Conservation (phyloP, 2,888 invertebrate genomes). For the Diarsia rubi region DNA sequence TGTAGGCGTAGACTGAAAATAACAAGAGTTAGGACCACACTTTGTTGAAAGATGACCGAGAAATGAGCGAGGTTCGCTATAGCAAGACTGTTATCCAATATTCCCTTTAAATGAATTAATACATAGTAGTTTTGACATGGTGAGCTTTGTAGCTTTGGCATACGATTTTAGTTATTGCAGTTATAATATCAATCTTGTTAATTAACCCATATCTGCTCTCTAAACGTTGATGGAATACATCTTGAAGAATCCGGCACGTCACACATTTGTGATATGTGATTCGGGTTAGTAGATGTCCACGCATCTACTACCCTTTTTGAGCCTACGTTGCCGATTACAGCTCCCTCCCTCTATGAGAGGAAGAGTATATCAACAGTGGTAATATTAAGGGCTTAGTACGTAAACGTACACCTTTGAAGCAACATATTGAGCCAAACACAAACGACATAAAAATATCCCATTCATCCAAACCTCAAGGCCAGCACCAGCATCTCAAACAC, state of each 20-base stretch:
- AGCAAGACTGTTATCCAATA: too few relatives aligned
- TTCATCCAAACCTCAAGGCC: conserved; percentile 1
- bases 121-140: background rate
- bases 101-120: background rate
- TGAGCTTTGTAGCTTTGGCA: too few relatives aligned
- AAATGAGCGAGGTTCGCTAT: conserved; percentile 14
- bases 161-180: background rate
- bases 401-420: background rate
- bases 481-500: background rate
- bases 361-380: background rate
- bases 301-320: background rate
- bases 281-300: too few relatives aligned
- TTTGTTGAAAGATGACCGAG: conserved; percentile 23
- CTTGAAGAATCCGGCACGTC: too few relatives aligned
- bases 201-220: too few relatives aligned
- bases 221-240: too few relatives aligned
- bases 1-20: conserved; percentile 1
- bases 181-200: background rate
- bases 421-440: background rate
- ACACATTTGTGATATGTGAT: background rate
- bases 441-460: background rate
- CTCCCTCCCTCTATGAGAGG: background rate
- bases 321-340: background rate
- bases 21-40: background rate
- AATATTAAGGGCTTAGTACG: background rate